Conservation (phyloP, 2,113 vertebrate species). For the Drymodes brunneopygia region DNA sequence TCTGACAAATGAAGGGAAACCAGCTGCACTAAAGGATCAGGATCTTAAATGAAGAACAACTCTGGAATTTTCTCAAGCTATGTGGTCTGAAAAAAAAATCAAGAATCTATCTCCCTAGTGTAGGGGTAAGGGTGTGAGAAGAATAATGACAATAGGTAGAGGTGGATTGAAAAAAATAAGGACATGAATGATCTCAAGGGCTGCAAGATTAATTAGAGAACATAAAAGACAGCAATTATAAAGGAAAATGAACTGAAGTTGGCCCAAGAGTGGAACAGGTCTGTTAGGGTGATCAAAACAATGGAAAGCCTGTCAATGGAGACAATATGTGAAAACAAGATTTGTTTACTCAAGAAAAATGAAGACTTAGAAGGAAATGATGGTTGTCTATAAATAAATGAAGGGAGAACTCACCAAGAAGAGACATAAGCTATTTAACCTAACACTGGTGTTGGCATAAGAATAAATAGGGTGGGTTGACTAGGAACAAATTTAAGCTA, state of each 20-base stretch:
- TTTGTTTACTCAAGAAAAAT: conserved; percentile 12
- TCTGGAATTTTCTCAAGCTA: not conserved
- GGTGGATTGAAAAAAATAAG: not conserved
- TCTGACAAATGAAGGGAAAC: not conserved
- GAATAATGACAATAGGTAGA: not conserved
- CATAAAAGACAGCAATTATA: not conserved
- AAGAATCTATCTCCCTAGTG: not conserved
- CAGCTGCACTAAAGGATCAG: not conserved
- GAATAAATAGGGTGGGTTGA: not conserved
- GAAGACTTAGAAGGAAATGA: not conserved
- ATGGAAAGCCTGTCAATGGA: not conserved
- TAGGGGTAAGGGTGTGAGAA: fast-evolving
- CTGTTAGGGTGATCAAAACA: not conserved
- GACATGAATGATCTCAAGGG: not conserved
- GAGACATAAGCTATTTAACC: not conserved
- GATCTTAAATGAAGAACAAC: not conserved
- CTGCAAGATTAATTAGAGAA: not conserved
- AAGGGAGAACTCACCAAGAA: not conserved
- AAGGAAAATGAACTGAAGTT: not conserved
- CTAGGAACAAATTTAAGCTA: not conserved
- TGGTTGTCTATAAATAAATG: not conserved
- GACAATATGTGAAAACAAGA: not conserved
- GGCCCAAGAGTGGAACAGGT: not conserved
- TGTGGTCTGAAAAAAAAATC: not conserved
- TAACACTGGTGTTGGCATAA: not conserved